Evolutionary conservation across 2,113 vertebrate genomes (phyloP), one percentile per base, ranked within the genome.

Genomic region (Glaucidium brasilianum): DNA sequence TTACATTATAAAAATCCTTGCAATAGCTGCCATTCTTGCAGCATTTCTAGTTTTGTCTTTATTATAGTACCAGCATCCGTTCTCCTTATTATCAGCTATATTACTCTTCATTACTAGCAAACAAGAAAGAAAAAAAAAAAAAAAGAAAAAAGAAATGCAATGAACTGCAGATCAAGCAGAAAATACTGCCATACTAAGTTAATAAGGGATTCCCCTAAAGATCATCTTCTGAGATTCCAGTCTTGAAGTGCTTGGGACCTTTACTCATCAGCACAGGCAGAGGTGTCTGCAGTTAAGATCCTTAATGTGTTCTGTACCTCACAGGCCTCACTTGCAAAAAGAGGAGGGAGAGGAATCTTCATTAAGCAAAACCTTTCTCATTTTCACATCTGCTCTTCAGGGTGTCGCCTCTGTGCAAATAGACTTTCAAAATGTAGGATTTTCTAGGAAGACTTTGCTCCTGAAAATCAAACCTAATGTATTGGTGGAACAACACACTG

Each of bases 21-120:
- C 49, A 72, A 30, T 16, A 72, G 68, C 62, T 92, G 84, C 47
- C 49, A 25, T 88, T 94, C 66, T 69, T 41, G 53, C 10, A 80
- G n/a, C 18, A n/a, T 73, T 89, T 91, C 71, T 76, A 63, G 23
- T 72, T 97, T 97, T 95, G 85, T 95, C 90, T 96, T 96, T 88
- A 88, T 97, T 94, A 58, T 47, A 49, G 7, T 53, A 35, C 72
- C 43, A 88, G 83, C 9, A 82, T 62, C 49, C 17, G 5, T 80
- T 93, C 39, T 94, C 49, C 22, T 85, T 76, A 43, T 95, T 85
- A 83, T 78, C 37, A 34, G 1, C 59, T 88, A 22, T 35, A 86
- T 94, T 97, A 86, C 26, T 95, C 67, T 92, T 96, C 52, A 45
- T 91, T 84, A 93, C 47, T 64, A 78, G 29, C 50, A 63, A 64